These are phyloP conservation scores for Conus betulinus DNA, from an alignment of 1,140 invertebrate genomes.

Conservation along the genomic window DNA sequence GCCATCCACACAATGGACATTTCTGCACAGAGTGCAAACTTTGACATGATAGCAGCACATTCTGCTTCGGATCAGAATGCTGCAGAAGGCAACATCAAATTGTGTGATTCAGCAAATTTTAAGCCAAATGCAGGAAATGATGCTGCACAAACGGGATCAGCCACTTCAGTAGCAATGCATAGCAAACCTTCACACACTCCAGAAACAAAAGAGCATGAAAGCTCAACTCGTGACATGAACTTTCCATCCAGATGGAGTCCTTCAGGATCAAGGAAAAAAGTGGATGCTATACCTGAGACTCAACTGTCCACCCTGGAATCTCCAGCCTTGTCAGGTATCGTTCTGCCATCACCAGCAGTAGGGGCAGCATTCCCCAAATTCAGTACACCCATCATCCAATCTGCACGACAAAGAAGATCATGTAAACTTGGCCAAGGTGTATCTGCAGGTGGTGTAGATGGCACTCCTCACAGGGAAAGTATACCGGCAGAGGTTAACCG, in stretches of 20 bases:
- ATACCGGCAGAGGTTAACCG: neutral
- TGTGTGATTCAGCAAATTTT: neutral
- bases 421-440: neutral
- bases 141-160: neutral
- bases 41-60: neutral
- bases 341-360: slow-evolving; percentile 13
- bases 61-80: neutral
- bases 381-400: slow-evolving; percentile 15
- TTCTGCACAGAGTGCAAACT: neutral
- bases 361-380: neutral
- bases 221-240: neutral
- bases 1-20: neutral
- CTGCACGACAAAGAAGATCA: neutral
- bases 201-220: neutral
- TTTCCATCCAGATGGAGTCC: neutral
- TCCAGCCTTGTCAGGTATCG: neutral
- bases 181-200: neutral
- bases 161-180: neutral
- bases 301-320: neutral
- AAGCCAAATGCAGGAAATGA: neutral
- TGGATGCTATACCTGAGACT: neutral
- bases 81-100: neutral
- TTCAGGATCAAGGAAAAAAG: neutral
- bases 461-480: neutral
- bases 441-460: neutral